Base-by-base conservation (phyloP, 2,888 invertebrate genomes). In the Aleiodes leptofemur region DNA sequence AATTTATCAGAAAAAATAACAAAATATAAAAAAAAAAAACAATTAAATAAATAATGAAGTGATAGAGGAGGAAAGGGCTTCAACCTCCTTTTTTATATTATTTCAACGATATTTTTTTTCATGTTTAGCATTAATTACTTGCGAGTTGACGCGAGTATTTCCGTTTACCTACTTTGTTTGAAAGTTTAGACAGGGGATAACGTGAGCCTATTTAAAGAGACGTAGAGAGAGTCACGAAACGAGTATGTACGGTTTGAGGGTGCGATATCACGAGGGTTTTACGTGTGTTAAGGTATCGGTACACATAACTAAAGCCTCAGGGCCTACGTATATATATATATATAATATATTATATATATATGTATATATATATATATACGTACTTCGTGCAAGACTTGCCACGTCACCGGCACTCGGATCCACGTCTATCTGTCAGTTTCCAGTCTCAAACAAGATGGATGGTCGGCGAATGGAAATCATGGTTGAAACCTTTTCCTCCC, bases 401-500 rank as follows among this genome's bases (percentile, higher is more conserved):
- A 89, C 88, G 87, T 88, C 89, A 88, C 86, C 86, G 87, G 87
- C 87, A 88, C 87, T 88, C 87, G 88, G 88, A 88, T 87, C 89
- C 86, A 85, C 88, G 89, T 88, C 88, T 89, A 88, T 88, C 89
- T 90, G 90, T 90, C 89, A 89, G 87, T 87, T 89, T 87, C 89
- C 88, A 88, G 88, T 88, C 91, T 91, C 91, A 91, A 92, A 92
- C 91, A 92, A 92, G 92, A 92, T 92, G 92, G 92, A 92, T 92
- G 92, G 91, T 91, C 90, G 90, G 90, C 91, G 92, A 92, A 92
- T 92, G 92, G 92, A 92, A 92, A 92, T 92, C 91, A 91, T 91
- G 91, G 89, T 86, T 87, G 87, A 86, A 88, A 87, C 86, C 86
- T 85, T 31, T 23, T 31, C 34, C 53, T 29, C 68, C 48, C 43